Percentiles rank a stretch among this genome's conserved stretches.
phyloP scores from a whole-genome alignment of 2,888 invertebrate genomes.

The Furcula furcula region DNA sequence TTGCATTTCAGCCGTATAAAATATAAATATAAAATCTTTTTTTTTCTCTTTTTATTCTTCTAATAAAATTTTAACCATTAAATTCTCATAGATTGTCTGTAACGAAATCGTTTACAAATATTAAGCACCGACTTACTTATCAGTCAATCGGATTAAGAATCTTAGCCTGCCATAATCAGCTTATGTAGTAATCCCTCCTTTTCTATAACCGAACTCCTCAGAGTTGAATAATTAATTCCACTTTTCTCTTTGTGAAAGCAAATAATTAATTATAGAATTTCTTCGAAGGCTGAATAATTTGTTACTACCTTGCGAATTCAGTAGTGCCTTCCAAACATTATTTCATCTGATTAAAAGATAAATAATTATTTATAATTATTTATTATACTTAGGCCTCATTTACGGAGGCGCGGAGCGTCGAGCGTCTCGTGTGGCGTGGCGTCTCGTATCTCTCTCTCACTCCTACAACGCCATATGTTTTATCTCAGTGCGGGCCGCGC shows the following conservation, averaged over 20 bases:
- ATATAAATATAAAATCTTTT: not conserved
- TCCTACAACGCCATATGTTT: too few relatives aligned
- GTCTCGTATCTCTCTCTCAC: too few relatives aligned
- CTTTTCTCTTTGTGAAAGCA: slow-evolving; percentile 8
- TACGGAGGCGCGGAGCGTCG: too few relatives aligned
- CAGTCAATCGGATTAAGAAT: slow-evolving; percentile 33
- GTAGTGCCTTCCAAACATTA: too few relatives aligned
- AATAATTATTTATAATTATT: too few relatives aligned
- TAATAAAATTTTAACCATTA: slow-evolving; percentile 4
- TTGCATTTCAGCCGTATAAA: too few relatives aligned
- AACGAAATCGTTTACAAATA: slow-evolving; percentile 30
- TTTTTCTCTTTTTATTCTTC: not conserved
- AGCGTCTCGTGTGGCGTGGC: too few relatives aligned
- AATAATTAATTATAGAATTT: slow-evolving; percentile 11
- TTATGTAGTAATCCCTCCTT: slow-evolving; percentile 31
- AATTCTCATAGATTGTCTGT: slow-evolving; percentile 18
- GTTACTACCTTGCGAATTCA: too few relatives aligned
- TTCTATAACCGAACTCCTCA: slow-evolving; percentile 23
- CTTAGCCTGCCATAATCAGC: slow-evolving; percentile 35
- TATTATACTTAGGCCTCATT: too few relatives aligned
- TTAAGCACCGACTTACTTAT: slow-evolving; percentile 33
- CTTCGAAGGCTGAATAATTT: not conserved
- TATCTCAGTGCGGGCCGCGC: too few relatives aligned
- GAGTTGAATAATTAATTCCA: slow-evolving; percentile 27
- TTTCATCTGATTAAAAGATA: too few relatives aligned